Percentiles rank a stretch among this genome's conserved stretches.
Evolutionary conservation across 2,113 vertebrate genomes (phyloP).

Genomic region (Athene noctua): DNA sequence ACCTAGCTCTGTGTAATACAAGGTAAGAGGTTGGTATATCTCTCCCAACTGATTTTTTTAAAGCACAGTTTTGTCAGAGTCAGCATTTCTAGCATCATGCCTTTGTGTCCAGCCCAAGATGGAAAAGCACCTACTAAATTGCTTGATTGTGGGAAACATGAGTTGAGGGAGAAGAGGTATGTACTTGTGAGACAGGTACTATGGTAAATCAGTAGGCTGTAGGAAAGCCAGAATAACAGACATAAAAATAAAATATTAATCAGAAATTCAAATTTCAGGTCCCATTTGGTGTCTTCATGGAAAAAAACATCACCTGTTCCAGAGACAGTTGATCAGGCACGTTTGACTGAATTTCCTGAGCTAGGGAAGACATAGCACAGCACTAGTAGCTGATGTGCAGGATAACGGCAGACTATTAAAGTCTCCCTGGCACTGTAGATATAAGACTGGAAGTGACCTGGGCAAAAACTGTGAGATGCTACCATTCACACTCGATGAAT

Average conservation of each 20-base stretch:
- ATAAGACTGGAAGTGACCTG: neutral
- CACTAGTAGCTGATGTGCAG: neutral
- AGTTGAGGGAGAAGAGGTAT: neutral
- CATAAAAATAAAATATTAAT: neutral
- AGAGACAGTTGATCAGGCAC: neutral
- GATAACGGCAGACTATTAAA: neutral
- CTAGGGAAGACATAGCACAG: neutral
- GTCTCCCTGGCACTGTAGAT: neutral
- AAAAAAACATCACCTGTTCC: neutral
- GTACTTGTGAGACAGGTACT: neutral
- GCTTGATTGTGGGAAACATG: neutral
- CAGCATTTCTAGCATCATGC: neutral
- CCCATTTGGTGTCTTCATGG: neutral
- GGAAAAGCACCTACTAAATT: neutral
- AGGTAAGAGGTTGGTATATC: neutral
- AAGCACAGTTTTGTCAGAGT: neutral
- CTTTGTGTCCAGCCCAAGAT: neutral
- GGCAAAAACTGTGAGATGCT: neutral
- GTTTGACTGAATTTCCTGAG: neutral
- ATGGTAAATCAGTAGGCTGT: neutral
- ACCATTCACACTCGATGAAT: neutral
- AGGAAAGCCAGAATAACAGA: neutral
- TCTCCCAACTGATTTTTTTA: neutral
- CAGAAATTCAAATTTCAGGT: neutral
- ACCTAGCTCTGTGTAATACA: neutral